A percentile compares a stretch with the other conserved stretches of the same genome.
These are phyloP conservation scores for Hemithea aestivaria DNA, from an alignment of 2,888 invertebrate species.

Conservation along the genomic window DNA sequence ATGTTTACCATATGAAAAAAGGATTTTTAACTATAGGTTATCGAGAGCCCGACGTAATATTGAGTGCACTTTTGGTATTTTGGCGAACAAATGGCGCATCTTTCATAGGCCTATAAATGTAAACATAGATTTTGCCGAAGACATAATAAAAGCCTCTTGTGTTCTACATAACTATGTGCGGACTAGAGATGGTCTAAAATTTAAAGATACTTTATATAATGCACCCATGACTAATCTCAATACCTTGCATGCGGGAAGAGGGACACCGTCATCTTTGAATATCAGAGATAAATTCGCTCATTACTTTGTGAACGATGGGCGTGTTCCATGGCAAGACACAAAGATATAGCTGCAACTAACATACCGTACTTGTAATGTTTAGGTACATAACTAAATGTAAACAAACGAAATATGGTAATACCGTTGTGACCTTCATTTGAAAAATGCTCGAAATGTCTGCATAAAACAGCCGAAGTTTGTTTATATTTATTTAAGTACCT, in stretches of 20 bases:
- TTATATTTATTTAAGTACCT: no score
- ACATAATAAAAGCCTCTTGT: not conserved
- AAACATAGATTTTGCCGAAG: not conserved
- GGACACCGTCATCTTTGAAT: conserved; percentile 28
- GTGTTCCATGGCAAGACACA: conserved; percentile 29
- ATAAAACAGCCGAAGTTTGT: conserved; percentile 23
- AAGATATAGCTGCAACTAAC: conserved; percentile 23
- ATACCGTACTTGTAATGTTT: conserved; percentile 20
- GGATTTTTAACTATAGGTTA: not conserved
- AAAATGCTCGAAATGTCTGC: conserved; percentile 21
- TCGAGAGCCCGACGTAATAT: not conserved
- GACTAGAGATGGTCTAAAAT: not conserved
- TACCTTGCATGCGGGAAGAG: conserved; percentile 27
- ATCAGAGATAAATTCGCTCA: conserved; percentile 30
- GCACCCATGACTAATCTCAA: conserved; percentile 24
- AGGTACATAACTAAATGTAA: conserved; percentile 21
- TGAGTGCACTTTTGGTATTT: not conserved
- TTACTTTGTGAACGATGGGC: conserved; percentile 29
- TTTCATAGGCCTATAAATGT: not conserved
- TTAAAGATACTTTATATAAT: not conserved
- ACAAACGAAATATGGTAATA: conserved; percentile 23
- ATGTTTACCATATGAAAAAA: not conserved
- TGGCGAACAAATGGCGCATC: not conserved
- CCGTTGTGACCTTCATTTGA: conserved; percentile 20
- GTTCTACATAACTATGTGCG: not conserved